A percentile compares a stretch with the other conserved stretches of the same genome.
Evolutionary conservation across 2,888 invertebrate genomes (phyloP).

Genomic region (Dione vanillae): DNA sequence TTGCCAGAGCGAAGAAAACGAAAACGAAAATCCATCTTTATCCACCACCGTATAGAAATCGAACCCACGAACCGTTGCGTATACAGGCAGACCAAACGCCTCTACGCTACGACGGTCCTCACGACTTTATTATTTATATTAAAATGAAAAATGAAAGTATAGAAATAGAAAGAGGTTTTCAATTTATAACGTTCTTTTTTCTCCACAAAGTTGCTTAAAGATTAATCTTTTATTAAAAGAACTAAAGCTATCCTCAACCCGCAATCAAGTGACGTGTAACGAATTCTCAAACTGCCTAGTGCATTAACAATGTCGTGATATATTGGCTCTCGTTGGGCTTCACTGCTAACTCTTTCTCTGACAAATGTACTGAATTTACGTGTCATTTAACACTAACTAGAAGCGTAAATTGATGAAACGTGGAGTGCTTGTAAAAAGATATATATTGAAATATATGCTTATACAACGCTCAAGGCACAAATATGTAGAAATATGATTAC

Average conservation of each 20-base stretch:
- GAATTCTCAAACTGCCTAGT: conserved; percentile 48
- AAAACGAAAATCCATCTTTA: no score
- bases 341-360: conserved; percentile 56
- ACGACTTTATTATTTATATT: no score
- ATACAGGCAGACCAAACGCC: no score
- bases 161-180: neutral
- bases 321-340: conserved; percentile 55
- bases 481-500: no score
- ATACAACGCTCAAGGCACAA: no score
- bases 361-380: conserved; percentile 57
- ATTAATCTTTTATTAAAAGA: neutral
- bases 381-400: conserved; percentile 48
- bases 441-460: neutral
- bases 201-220: neutral
- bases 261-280: conserved; percentile 34
- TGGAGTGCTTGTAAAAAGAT: conserved; percentile 21
- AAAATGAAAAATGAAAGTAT: no score
- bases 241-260: conserved; percentile 22
- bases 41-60: no score
- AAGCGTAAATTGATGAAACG: conserved; percentile 38
- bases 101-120: no score
- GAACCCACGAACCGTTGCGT: no score
- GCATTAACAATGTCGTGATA: conserved; percentile 55
- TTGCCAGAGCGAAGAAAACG: no score
- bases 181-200: neutral